phyloP scores from a whole-genome alignment of 2,888 invertebrate genomes.

The Macaria liturata region DNA sequence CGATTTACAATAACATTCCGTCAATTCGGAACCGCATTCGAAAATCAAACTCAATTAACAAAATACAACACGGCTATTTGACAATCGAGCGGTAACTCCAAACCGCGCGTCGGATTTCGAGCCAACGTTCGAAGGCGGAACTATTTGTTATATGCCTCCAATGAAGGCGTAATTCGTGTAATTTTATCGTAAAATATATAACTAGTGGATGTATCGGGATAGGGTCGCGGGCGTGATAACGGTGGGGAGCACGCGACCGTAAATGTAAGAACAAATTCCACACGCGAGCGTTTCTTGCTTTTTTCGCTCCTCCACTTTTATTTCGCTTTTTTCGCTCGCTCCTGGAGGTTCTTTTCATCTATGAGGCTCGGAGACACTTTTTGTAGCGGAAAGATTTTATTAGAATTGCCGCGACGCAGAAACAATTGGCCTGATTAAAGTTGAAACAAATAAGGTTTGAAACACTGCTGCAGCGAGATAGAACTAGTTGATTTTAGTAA shows the following conservation, averaged over 20 bases:
- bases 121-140: conserved; percentile 29
- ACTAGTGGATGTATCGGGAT: conserved; percentile 48
- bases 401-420: conserved; percentile 6
- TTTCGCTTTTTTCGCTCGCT: background rate
- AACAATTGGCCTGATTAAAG: conserved; percentile 12
- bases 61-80: too few species aligned
- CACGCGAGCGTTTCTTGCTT: conserved; percentile 35
- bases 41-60: too few species aligned
- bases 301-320: conserved; percentile 10
- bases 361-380: conserved; percentile 25
- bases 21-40: too few species aligned
- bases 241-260: conserved; percentile 46
- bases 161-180: conserved; percentile 59
- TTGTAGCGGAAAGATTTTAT: conserved; percentile 25
- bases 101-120: conserved; percentile 22
- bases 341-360: conserved; percentile 26
- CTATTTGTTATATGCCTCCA: conserved; percentile 40
- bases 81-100: conserved; percentile 4
- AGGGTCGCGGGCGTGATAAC: conserved; percentile 62
- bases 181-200: conserved; percentile 65
- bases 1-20: too few species aligned
- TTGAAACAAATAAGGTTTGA: conserved; percentile 1
- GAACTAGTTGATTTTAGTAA: too few species aligned
- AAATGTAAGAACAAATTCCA: conserved; percentile 41
- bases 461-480: background rate